Base-by-base conservation (phyloP, 2,113 vertebrate genomes). In the Halcyon senegalensis region DNA sequence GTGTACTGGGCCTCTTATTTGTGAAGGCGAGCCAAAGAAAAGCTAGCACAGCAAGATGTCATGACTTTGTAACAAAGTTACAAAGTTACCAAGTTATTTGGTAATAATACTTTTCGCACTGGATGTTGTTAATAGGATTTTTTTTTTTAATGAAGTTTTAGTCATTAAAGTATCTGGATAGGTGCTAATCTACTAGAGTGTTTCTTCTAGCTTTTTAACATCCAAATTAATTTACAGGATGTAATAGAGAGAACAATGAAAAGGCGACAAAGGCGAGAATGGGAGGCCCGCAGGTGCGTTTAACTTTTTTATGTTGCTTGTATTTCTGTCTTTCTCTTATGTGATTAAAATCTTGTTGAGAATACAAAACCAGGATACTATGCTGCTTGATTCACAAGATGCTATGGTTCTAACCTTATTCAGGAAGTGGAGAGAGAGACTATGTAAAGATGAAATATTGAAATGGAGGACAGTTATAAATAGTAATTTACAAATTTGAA, bases 281-380 rank as follows among this genome's bases (percentile, higher is more conserved):
- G 99, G 99, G 99, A 99, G 84, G 99, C 98, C 13, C 98, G 98
- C 33, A 99, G 99, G 99, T 99, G 84, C 91, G 81, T 44, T 10
- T 20, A 9, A 16, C 18, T 35, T n/a, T 27, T 41, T 23, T 15
- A 2, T 39, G 6, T 51, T 66, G 13, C 8, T 67, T 48, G 2
- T 50, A 9, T n/a, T 5, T 73, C 18, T 72, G 28, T 31, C 21
- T 60, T 30, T 23, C 50, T 79, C 7, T 58, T 16, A 17, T 37
- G 69, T 28, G 5, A 20, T 56, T 50, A 28, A 68, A 89, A 37
- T 51, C 31, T 24, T 66, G 4, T 23, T 16, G 20, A 68, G 46
- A 58, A 63, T 53, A 27, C 7, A 60, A 59, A 73, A 41, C 8
- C 8, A 2, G 43, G 24, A 28, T 37, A 39, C 10, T 37, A 12